Evolutionary conservation across 92 coral and sea anemone species (phyloP).

Genomic region (Blastomussa wellsi): DNA sequence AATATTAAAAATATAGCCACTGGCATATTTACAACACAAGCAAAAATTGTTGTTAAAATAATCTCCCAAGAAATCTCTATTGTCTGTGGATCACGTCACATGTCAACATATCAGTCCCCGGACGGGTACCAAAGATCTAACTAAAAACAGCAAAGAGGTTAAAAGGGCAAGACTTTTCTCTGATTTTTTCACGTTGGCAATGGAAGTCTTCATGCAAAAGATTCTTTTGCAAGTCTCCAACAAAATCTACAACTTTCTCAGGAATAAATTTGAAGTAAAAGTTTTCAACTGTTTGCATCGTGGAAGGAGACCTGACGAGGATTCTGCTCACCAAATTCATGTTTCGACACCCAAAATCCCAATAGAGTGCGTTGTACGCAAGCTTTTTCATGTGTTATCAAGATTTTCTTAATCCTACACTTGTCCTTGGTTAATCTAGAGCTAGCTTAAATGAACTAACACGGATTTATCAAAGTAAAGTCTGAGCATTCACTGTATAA

Average conservation of each 20-base stretch:
- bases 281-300: not conserved
- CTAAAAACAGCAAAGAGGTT: not conserved
- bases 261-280: not conserved
- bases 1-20: not conserved
- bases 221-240: not conserved
- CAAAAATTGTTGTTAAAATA: not conserved
- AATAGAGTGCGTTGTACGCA: too few species aligned
- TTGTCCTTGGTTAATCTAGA: too few species aligned
- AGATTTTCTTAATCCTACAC: too few species aligned
- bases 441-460: too few species aligned
- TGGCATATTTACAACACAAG: constrained; percentile 9
- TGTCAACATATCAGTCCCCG: not conserved
- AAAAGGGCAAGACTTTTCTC: not conserved
- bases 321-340: not conserved
- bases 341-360: not conserved
- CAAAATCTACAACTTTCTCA: not conserved
- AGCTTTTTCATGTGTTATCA: too few species aligned
- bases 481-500: too few species aligned
- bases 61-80: not conserved
- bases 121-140: constrained; percentile 42
- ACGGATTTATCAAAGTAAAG: too few species aligned
- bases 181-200: not conserved
- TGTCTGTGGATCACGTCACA: constrained; percentile 40
- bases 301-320: not conserved
- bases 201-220: too few species aligned